Base-by-base conservation (phyloP, 2,797 vertebrate species). In the Gadopsis bispinosus region DNA sequence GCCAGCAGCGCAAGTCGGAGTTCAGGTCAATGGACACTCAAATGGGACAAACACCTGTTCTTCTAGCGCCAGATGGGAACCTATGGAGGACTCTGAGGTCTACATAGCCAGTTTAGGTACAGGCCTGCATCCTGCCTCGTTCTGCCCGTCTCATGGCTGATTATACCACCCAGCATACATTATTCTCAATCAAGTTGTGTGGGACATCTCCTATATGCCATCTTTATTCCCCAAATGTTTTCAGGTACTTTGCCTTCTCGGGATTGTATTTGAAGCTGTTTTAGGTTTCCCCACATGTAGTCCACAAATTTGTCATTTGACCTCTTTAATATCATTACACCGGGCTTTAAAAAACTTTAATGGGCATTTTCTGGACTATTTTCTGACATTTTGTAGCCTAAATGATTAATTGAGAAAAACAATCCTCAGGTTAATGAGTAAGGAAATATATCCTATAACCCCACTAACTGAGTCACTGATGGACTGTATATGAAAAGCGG, bases 61-160 rank as follows among this genome's bases (percentile, higher is more conserved):
- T 6, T 19, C 87, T 19, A 78, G 72, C 20, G 95, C 92, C 77
- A 92, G 94, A 16, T 99, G 98, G 98, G 96, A 96, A 29, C 98
- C 98, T 1, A 95, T 99, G 94, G 95, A 95, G 22, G 98, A 99
- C 69, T 99, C 98, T 0, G 96, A 97, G 80, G 85, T 96, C 43
- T 99, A 99, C 90, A 92, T 99, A 26, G 98, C 98, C 51, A 96
- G 96, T 89, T 94, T 99, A 87, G 98, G 98, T 99, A 93, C 33
- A 58, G 3, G 12, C 56, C 9, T 47, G 50, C 31, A 12, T 54
- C 50, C 22, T 37, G 47, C 14, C 59, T 55, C 29, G 8, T 51
- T 54, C n/a, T 37, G 50, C 16, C 59, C 51, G 22, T 13, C 39
- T 16, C 35, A 3, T 60, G 56, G 16, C 14, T 26, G 11, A 43